Base-by-base conservation (phyloP, 2,888 invertebrate genomes). In the Schizotus pectinicornis region DNA sequence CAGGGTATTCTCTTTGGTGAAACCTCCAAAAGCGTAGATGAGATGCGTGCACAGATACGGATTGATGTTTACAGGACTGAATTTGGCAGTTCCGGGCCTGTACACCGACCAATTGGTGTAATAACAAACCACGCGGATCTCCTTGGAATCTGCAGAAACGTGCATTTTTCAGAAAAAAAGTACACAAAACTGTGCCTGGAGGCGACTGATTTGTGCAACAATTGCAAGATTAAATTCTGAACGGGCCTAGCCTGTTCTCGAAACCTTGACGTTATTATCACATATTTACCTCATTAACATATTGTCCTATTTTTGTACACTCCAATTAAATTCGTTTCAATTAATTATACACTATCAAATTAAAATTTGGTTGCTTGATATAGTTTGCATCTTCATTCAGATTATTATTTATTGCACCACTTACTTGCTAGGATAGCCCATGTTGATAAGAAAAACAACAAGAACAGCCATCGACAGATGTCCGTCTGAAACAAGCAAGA, bases 41-140 rank as follows among this genome's bases (percentile, higher is more conserved):
- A 95, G 85, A 85, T 95, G 95, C 34, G 95, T 95, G 81, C 95
- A 95, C 57, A 95, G 84, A 77, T 95, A 95, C 0, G 95, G 95
- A 83, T 95, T 95, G 78, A 95, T 95, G 78, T 95, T 95, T 79
- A 94, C 92, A 0, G 95, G 95, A 74, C 90, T 91, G 81, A 94
- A 95, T 78, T 92, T 91, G 45, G 95, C 95, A 3, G 92, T 89
- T 49, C 94, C 94, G 1, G 94, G 94, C 62, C 94, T 84, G 80
- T 94, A 94, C 37, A 94, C 92, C 64, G 94, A 94, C 95, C 95
- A 95, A 81, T 94, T 94, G 39, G 94, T 94, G 83, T 94, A 94
- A 80, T 95, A 95, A 75, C 94, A 95, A 52, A 95, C 94, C 70
- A 95, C 88, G 67, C 90, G 87, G 53, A 88, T 86, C 77, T 91